Conservation (phyloP, 2,113 vertebrate genomes). For the Centropus unirufus region DNA sequence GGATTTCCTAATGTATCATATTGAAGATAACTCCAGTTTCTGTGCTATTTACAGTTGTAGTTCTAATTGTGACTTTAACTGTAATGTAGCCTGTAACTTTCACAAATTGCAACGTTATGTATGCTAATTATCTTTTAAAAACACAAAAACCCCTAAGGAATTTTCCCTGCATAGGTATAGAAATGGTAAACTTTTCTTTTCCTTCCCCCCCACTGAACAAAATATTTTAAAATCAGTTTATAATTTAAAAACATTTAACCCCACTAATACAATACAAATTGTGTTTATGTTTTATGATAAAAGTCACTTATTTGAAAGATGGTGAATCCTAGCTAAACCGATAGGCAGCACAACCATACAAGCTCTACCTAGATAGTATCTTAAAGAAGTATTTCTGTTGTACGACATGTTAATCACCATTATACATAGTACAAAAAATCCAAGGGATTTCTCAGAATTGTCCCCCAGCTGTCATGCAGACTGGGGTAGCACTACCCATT, state of each 20-base stretch:
- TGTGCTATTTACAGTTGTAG: neutral
- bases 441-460: neutral
- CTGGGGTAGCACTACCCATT: neutral
- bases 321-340: neutral
- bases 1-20: neutral
- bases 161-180: neutral
- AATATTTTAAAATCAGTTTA: neutral
- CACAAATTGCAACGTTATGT: neutral
- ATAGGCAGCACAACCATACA: neutral
- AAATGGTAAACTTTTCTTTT: neutral
- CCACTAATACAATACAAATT: neutral
- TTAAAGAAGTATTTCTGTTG: neutral
- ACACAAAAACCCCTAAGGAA: neutral
- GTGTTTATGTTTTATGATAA: neutral
- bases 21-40: neutral
- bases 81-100: neutral
- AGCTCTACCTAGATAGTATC: neutral
- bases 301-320: neutral
- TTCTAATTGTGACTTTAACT: neutral
- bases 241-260: neutral
- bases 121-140: neutral
- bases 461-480: neutral
- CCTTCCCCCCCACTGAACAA: neutral
- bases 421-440: neutral
- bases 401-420: neutral